Base-by-base conservation (phyloP, 2,888 invertebrate species). In the Eulithis prunata region DNA sequence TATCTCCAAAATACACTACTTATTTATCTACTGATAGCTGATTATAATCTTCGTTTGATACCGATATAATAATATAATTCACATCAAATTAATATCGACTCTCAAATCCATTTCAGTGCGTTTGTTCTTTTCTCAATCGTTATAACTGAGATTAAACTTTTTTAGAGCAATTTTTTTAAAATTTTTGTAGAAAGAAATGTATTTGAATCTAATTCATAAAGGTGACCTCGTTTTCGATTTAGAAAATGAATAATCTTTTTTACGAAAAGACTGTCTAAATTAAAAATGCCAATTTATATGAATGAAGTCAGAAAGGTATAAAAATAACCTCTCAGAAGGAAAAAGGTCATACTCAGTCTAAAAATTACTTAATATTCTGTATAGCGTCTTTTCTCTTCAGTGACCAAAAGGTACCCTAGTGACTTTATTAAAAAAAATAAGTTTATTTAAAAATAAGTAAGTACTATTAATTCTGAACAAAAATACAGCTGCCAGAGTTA, bases 401-500 rank as follows among this genome's bases (percentile, higher is more conserved):
- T 55, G 7, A n/a, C 13, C 6, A 32, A 57, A 47, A 47, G 46
- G 13, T 21, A 49, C 14, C 49, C 14, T 1, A 13, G 7, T 7
- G 45, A 3, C n/a, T n/a, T 12, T 1, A 13, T 13, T 5, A 47
- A 47, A 47, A 47, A 8, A 47, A 8, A 13, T n/a, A 13, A 6
- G 12, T 36, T 53, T n/a, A 14, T 57, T 57, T 47, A 13, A 38
- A 49, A 57, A 38, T 12, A 57, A 57, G 5, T 14, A 57, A 47
- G 13, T 14, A 46, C 13, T 3, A 32, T 57, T 57, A 32, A 46
- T 57, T 36, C 7, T 38, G 47, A 14, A 12, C 41, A 47, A 52
- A 45, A 59, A 52, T 59, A 53, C 28, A 53, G 52, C 52, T 59
- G 43, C 14, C 52, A 52, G 52, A 52, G 13, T 13, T n/a, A 53